Evolutionary conservation across 2,113 vertebrate genomes (phyloP), one percentile per base, ranked within the genome.

Genomic region (Argyrosomus japonicus): DNA sequence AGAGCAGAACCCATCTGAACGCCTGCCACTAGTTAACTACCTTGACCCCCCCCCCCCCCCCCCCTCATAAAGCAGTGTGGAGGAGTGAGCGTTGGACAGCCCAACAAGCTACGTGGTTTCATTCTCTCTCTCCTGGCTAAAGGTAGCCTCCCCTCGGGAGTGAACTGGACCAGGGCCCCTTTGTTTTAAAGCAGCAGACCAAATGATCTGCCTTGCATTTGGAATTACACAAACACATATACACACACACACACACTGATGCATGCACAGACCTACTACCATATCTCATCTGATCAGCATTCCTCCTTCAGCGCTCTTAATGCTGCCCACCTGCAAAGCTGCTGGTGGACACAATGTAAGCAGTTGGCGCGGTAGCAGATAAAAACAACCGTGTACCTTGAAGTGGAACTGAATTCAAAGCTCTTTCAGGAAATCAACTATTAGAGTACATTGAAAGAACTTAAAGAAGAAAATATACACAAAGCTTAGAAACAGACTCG

Each of bases 1-100:
- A 17, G 77, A 69, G 87, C 88, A 89, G 72, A 88, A 84, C 91
- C 86, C 85, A 75, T 94, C 94, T 89, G 89, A 95, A 83, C 68
- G 88, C 87, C 91, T 89, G 92, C 91, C 91, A 84, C 91, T 87
- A 85, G 86, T 92, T 92, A 92, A 94, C 90, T 90, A 92, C 89
- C 85, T 85, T 90, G 88, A 93, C 92, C 92, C 91, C 74, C 83
- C 88, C 87, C 91, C 89, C 74, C 83, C 45, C 13, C 11, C 87
- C 83, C 45, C 13, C 11, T 86, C 88, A 77, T 92, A 89, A 92
- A 93, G 87, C 62, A 88, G 83, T 84, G 86, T 78, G 87, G 83
- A 91, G 84, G 91, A 93, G 83, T 85, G 79, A 83, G 84, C 32
- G 57, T 80, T n/a, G 17, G 74, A 75, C 88, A 86, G 87, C 79